Evolutionary conservation across 2,797 vertebrate species (phyloP).

Genomic region (Arctocebus calabarensis): DNA sequence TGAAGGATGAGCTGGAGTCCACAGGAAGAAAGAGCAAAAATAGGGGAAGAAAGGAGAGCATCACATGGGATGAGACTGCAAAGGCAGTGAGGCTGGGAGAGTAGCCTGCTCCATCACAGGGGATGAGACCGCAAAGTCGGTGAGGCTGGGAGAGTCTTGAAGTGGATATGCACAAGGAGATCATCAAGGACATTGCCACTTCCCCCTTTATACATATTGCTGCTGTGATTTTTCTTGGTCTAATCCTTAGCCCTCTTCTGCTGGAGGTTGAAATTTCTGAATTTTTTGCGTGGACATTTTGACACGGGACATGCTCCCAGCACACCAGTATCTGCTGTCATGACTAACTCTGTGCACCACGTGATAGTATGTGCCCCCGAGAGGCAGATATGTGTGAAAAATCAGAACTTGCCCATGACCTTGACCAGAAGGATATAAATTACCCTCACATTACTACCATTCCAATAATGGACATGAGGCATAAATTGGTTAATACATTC

Average conservation of each 20-base stretch:
- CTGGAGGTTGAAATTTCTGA: too few species aligned
- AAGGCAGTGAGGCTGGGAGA: not conserved
- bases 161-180: not conserved
- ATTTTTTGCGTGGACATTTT: too few species aligned
- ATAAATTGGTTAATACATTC: not conserved
- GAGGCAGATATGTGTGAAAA: too few species aligned
- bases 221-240: not conserved
- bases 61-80: not conserved
- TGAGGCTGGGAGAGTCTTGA: not conserved
- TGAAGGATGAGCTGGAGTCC: not conserved
- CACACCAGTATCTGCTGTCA: too few species aligned
- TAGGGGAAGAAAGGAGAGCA: not conserved
- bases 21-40: not conserved
- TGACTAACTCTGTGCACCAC: too few species aligned
- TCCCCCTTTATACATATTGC: not conserved
- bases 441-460: too few species aligned
- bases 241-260: not conserved
- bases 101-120: too few species aligned
- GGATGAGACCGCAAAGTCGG: not conserved
- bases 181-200: not conserved
- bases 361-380: too few species aligned
- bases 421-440: too few species aligned
- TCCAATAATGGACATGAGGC: too few species aligned
- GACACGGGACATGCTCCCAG: too few species aligned
- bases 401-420: too few species aligned